These are phyloP conservation scores for Leucophenga montana DNA, from an alignment of 2,888 invertebrate species.

Conservation along the genomic window DNA sequence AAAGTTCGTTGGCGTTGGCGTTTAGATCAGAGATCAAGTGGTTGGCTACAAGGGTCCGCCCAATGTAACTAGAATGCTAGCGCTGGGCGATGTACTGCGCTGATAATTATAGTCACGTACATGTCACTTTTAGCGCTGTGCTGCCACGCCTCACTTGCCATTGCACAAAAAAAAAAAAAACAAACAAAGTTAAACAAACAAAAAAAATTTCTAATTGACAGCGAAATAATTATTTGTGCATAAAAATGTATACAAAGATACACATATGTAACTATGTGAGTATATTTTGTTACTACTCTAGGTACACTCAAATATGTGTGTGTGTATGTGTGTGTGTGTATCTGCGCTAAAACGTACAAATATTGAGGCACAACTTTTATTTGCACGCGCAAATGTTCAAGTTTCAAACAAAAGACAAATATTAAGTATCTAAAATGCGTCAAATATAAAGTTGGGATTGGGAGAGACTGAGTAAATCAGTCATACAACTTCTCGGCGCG, in stretches of 20 bases:
- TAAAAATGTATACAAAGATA: constrained; percentile 6
- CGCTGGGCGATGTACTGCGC: background rate
- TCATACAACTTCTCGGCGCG: no score
- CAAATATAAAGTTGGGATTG: background rate
- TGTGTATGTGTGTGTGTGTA: constrained; percentile 26
- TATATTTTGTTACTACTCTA: constrained; percentile 44
- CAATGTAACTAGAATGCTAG: constrained; percentile 16
- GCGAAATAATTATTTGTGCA: constrained; percentile 25
- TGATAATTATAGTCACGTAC: constrained; percentile 63
- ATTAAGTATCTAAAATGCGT: constrained; percentile 61
- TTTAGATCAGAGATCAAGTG: background rate
- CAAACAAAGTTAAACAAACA: no score
- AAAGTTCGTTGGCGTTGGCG: background rate
- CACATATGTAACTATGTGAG: constrained; percentile 35
- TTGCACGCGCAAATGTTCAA: constrained; percentile 63
- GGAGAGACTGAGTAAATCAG: background rate
- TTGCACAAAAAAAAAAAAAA: background rate
- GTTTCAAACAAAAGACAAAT: constrained; percentile 62
- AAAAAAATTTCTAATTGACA: background rate
- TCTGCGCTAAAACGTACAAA: constrained; percentile 46
- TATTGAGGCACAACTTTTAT: constrained; percentile 63
- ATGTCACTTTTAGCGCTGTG: constrained; percentile 46
- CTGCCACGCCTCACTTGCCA: background rate
- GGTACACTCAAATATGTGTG: constrained; percentile 3
- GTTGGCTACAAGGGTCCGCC: constrained; percentile 22